phyloP scores from a whole-genome alignment of 2,888 invertebrate species.

The Trissoscelio sp. region DNA sequence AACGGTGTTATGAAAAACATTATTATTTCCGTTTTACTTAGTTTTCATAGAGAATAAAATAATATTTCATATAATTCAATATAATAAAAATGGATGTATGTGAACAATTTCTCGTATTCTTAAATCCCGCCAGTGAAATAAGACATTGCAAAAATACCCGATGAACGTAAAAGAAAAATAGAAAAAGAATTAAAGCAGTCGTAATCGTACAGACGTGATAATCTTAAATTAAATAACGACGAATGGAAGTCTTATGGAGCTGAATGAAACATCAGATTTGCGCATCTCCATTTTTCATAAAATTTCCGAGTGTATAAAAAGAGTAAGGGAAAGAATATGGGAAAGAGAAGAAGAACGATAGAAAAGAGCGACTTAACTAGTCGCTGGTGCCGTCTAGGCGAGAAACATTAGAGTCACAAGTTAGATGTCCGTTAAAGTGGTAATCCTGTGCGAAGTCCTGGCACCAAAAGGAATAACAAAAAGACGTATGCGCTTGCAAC shows the following conservation, averaged over 20 bases:
- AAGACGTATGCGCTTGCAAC: slow-evolving; percentile 71
- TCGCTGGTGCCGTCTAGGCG: slow-evolving; percentile 37
- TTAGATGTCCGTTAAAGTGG: slow-evolving; percentile 69
- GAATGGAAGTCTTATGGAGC: slow-evolving; percentile 43
- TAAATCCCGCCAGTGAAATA: no score
- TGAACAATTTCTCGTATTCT: no score
- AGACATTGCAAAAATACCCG: neutral
- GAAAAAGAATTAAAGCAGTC: slow-evolving; percentile 18
- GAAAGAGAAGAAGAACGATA: neutral
- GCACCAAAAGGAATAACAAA: slow-evolving; percentile 65
- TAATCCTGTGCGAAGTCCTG: slow-evolving; percentile 68
- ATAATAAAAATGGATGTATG: no score
- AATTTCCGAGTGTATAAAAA: slow-evolving; percentile 11
- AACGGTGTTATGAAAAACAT: no score
- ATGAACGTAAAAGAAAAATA: slow-evolving; percentile 13
- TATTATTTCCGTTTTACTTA: no score
- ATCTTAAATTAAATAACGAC: slow-evolving; percentile 56
- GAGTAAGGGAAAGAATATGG: neutral
- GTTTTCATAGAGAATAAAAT: no score
- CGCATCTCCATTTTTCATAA: slow-evolving; percentile 56
- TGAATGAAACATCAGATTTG: slow-evolving; percentile 44
- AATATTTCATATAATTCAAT: no score
- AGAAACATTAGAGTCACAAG: slow-evolving; percentile 62
- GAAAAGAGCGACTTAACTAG: slow-evolving; percentile 9
- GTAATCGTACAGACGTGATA: slow-evolving; percentile 55